Conservation (phyloP, 2,113 vertebrate species). For the Cryptomyrus ogoouensis region DNA sequence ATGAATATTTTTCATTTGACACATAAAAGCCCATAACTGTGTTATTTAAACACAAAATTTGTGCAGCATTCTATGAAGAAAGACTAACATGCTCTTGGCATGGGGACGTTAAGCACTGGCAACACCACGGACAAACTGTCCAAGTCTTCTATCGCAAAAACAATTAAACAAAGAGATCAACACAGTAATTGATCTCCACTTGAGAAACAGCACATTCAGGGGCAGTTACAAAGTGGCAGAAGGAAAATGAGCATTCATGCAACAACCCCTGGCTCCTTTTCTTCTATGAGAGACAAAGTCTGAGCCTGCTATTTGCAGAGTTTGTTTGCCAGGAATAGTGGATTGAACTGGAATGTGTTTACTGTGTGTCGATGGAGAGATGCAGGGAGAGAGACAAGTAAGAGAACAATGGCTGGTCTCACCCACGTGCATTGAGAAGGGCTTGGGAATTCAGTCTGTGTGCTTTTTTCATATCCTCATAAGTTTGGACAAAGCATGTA, state of each 20-base stretch:
- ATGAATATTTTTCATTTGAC: background rate
- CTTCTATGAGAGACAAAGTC: background rate
- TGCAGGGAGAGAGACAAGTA: slow-evolving; percentile 32
- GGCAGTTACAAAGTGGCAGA: slow-evolving; percentile 9
- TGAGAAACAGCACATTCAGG: slow-evolving; percentile 29
- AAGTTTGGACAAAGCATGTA: slow-evolving; percentile 45
- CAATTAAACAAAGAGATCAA: slow-evolving; percentile 40
- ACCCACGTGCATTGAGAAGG: slow-evolving; percentile 48
- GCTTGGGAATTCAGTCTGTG: slow-evolving; percentile 23
- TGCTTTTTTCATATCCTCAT: slow-evolving; percentile 46
- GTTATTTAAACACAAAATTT: slow-evolving; percentile 37
- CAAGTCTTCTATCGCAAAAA: slow-evolving; percentile 33
- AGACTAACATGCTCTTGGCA: slow-evolving; percentile 39
- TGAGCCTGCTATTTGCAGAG: slow-evolving; percentile 16
- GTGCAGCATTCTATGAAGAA: slow-evolving; percentile 31
- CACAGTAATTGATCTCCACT: slow-evolving; percentile 22
- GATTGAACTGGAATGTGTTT: slow-evolving; percentile 27
- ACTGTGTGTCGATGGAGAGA: slow-evolving; percentile 28
- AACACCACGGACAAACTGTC: slow-evolving; percentile 36
- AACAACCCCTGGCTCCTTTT: background rate
- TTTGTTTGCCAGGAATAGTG: slow-evolving; percentile 29
- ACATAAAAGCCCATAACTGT: slow-evolving; percentile 5
- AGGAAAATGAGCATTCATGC: slow-evolving; percentile 2
- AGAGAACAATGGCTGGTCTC: slow-evolving; percentile 34
- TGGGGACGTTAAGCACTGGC: slow-evolving; percentile 37